These are phyloP conservation scores for Anthoscopus minutus DNA, from an alignment of 2,113 vertebrate genomes.

Conservation along the genomic window DNA sequence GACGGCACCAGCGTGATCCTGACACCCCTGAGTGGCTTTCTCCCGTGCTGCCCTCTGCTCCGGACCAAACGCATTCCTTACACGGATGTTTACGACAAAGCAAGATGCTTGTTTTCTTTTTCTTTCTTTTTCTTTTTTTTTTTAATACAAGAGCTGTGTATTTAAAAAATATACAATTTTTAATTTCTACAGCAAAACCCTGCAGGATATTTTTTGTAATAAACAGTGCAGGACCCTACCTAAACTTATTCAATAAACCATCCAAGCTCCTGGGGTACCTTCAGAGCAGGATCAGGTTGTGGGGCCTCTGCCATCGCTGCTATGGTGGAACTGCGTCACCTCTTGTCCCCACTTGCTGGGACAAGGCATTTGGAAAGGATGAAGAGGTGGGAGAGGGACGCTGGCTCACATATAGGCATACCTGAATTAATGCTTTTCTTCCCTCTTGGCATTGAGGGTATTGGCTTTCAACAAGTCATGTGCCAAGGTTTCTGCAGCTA, in stretches of 20 bases:
- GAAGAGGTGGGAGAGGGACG: neutral
- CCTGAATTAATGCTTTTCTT: neutral
- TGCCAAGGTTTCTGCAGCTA: neutral
- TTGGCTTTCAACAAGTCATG: neutral
- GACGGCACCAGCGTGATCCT: neutral
- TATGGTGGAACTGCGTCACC: neutral
- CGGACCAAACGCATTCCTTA: neutral
- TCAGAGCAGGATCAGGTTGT: rapidly evolving
- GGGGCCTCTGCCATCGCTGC: neutral
- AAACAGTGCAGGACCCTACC: neutral
- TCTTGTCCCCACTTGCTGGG: neutral
- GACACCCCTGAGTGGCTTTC: neutral
- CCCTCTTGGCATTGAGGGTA: neutral
- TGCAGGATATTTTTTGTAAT: slow-evolving; percentile 8
- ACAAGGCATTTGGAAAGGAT: neutral
- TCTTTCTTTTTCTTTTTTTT: neutral
- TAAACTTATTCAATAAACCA: neutral
- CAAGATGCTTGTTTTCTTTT: neutral
- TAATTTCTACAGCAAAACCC: slow-evolving; percentile 34
- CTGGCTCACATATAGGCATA: neutral
- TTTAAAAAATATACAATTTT: slow-evolving; percentile 63
- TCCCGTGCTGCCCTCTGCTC: neutral
- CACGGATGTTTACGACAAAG: slow-evolving; percentile 26
- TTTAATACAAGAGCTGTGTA: slow-evolving; percentile 44
- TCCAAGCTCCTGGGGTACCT: neutral